A percentile compares a stretch with the other conserved stretches of the same genome.
phyloP scores from a whole-genome alignment of 2,797 vertebrate species.

The Girardinus metallicus region DNA sequence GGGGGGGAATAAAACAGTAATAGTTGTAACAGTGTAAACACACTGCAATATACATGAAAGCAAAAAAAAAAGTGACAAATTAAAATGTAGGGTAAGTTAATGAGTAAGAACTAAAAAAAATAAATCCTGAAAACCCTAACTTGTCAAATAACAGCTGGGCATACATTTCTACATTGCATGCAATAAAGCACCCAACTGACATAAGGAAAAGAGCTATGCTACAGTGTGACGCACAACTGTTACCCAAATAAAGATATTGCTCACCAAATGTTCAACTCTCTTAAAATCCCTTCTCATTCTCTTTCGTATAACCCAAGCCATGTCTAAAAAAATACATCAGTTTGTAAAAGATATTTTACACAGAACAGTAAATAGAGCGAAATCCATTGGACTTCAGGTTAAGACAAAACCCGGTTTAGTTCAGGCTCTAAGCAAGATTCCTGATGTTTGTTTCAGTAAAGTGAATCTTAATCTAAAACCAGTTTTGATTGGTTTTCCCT shows the following conservation, averaged over 20 bases:
- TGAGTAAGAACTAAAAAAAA: slow-evolving; percentile 70
- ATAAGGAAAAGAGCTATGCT: slow-evolving; percentile 88
- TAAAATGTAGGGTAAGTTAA: slow-evolving; percentile 82
- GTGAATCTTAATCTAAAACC: background rate
- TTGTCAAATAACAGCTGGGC: slow-evolving; percentile 80
- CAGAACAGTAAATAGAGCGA: slow-evolving; percentile 81
- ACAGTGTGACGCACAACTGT: slow-evolving; percentile 83
- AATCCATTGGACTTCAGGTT: slow-evolving; percentile 69
- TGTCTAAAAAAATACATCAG: slow-evolving; percentile 87
- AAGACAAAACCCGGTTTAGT: background rate
- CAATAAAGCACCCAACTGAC: slow-evolving; percentile 91
- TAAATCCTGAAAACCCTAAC: slow-evolving; percentile 73
- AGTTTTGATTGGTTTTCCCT: too few species aligned
- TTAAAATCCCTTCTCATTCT: slow-evolving; percentile 83
- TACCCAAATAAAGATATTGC: slow-evolving; percentile 79
- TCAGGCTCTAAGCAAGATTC: background rate
- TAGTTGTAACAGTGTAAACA: slow-evolving; percentile 83
- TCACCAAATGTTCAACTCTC: slow-evolving; percentile 80
- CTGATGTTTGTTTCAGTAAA: background rate
- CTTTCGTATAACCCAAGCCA: slow-evolving; percentile 84
- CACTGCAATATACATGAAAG: slow-evolving; percentile 82
- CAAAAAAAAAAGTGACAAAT: slow-evolving; percentile 77
- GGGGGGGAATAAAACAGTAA: slow-evolving; percentile 73
- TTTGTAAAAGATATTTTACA: slow-evolving; percentile 87
- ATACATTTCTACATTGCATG: slow-evolving; percentile 88